Conservation (phyloP, 2,113 vertebrate species). For the Mus pahari region DNA sequence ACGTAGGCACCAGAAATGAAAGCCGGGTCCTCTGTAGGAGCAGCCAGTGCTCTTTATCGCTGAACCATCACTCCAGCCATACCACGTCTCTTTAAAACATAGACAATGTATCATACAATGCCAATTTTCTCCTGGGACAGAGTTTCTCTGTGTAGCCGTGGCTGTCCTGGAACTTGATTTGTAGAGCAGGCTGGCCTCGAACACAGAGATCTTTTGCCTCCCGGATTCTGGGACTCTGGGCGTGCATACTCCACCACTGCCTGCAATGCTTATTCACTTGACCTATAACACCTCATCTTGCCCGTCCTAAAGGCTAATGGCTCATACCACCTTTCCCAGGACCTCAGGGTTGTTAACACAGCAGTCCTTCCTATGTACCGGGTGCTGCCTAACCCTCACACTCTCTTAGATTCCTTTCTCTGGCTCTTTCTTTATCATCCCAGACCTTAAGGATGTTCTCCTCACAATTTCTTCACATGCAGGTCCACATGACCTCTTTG, state of each 20-base stretch:
- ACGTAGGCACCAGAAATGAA: too few relatives aligned
- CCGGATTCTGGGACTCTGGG: background rate
- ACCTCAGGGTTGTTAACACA: background rate
- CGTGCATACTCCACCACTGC: background rate
- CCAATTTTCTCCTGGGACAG: background rate
- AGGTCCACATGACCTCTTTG: background rate
- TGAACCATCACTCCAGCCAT: background rate
- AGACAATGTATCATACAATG: background rate
- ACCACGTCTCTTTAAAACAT: too few relatives aligned
- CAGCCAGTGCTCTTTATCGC: background rate
- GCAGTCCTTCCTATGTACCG: background rate
- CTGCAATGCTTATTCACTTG: background rate
- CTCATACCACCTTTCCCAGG: background rate
- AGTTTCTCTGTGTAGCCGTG: background rate
- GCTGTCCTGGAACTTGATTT: background rate
- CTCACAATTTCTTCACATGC: background rate
- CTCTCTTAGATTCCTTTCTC: background rate
- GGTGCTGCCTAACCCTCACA: background rate
- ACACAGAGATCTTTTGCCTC: background rate
- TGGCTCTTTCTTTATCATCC: background rate
- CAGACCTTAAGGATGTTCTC: background rate
- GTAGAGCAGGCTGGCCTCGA: background rate
- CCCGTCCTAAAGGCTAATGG: background rate
- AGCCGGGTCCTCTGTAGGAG: background rate
- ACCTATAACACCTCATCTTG: background rate